Conservation (phyloP, 2,113 vertebrate species). For the Nyctibius bracteatus region DNA sequence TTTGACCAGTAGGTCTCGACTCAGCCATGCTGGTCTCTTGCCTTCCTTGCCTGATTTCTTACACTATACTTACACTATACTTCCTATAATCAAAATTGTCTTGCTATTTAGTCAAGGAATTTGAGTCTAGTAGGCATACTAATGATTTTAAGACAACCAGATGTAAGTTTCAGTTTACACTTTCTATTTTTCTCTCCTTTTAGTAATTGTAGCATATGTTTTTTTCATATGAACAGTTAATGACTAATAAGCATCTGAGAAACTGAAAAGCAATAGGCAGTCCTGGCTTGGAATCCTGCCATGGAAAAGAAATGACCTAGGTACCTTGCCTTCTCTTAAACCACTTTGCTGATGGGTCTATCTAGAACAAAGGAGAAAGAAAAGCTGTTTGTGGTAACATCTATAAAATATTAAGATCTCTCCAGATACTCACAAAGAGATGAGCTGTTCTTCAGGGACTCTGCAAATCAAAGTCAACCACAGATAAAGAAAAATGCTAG, state of each 20-base stretch:
- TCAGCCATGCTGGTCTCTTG: no score
- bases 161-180: neutral
- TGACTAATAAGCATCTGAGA: neutral
- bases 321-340: neutral
- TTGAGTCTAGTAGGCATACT: constrained; percentile 6
- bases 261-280: neutral
- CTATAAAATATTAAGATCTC: neutral
- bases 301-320: neutral
- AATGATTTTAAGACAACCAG: constrained; percentile 42
- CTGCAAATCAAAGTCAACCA: neutral
- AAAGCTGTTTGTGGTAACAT: neutral
- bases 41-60: no score
- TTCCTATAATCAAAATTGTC: constrained; percentile 45
- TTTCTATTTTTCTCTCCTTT: neutral
- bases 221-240: neutral
- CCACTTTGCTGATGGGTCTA: neutral
- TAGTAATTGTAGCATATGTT: neutral
- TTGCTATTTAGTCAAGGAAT: constrained; percentile 49
- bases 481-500: neutral
- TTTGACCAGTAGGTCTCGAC: no score
- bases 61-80: no score
- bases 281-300: neutral
- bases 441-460: neutral
- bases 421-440: neutral
- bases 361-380: neutral